Conservation (phyloP, 2,797 vertebrate genomes). For the Catostomus latipinnis region DNA sequence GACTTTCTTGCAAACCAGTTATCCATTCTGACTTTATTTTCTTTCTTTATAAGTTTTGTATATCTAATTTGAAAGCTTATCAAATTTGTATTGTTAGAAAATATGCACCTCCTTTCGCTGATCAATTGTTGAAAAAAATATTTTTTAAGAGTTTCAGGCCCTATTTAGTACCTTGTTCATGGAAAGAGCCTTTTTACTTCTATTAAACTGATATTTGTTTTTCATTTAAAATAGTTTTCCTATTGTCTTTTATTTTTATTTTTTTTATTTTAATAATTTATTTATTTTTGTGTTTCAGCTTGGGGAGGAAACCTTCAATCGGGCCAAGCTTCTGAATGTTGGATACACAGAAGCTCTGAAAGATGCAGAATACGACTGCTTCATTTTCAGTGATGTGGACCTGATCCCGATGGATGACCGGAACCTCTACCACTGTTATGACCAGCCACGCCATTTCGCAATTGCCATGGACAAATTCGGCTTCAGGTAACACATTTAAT, state of each 20-base stretch:
- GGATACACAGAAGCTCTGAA: constrained; percentile 93
- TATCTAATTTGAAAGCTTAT: too few relatives aligned
- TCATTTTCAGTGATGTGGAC: constrained; percentile 98
- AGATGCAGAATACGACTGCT: constrained; percentile 93
- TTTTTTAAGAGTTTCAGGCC: too few relatives aligned
- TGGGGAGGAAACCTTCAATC: constrained; percentile 95
- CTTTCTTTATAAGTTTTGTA: too few relatives aligned
- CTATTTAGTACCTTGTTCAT: too few relatives aligned
- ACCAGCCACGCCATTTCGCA: constrained; percentile 96
- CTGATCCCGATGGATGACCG: constrained; percentile 98
- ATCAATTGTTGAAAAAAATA: too few relatives aligned
- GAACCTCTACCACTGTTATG: constrained; percentile 97
- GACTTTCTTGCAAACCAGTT: too few relatives aligned
- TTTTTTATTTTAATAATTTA: neutral
- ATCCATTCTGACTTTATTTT: too few relatives aligned
- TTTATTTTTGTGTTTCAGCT: constrained; percentile 75
- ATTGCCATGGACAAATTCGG: constrained; percentile 99
- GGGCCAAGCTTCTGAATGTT: constrained; percentile 94
- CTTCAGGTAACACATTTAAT: constrained; percentile 83
- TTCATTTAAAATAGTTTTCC: neutral
- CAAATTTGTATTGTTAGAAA: too few relatives aligned
- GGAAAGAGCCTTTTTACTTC: too few relatives aligned
- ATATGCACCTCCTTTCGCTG: too few relatives aligned
- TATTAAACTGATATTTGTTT: neutral
- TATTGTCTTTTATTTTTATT: neutral